These are phyloP conservation scores for Diadumene lineata DNA, from an alignment of 92 coral and sea anemone species.

Conservation along the genomic window DNA sequence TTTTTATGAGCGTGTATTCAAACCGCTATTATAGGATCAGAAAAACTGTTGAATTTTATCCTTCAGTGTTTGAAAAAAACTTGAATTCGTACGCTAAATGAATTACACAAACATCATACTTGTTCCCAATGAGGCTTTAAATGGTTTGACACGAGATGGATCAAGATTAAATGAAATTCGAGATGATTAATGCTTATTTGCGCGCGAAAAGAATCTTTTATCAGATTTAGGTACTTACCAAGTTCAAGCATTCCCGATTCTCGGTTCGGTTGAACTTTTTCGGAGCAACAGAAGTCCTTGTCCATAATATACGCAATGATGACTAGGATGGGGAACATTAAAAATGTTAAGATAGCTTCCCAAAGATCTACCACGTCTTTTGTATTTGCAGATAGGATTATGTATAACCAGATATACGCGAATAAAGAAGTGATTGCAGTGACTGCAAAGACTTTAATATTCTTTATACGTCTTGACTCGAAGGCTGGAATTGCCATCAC, in stretches of 20 bases:
- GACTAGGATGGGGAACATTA: conserved; percentile 88
- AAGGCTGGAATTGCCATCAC: conserved; percentile 85
- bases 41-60: no score
- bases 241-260: conserved; percentile 86
- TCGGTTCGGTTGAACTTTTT: conserved; percentile 60
- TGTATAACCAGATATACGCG: conserved; percentile 85
- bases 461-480: conserved; percentile 77
- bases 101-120: background rate
- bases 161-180: background rate
- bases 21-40: no score
- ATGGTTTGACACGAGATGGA: background rate
- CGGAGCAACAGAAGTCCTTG: conserved; percentile 89
- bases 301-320: conserved; percentile 92
- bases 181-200: background rate
- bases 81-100: background rate
- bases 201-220: background rate
- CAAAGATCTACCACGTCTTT: conserved; percentile 80
- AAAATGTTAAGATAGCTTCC: conserved; percentile 94
- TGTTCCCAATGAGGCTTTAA: background rate
- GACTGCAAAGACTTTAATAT: conserved; percentile 89
- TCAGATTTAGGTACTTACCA: conserved; percentile 47
- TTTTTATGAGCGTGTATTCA: no score
- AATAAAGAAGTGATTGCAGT: conserved; percentile 77
- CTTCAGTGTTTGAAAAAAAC: no score
- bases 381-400: conserved; percentile 55